These are phyloP conservation scores for Cisticola juncidis DNA, from an alignment of 2,113 vertebrate species.

Conservation along the genomic window DNA sequence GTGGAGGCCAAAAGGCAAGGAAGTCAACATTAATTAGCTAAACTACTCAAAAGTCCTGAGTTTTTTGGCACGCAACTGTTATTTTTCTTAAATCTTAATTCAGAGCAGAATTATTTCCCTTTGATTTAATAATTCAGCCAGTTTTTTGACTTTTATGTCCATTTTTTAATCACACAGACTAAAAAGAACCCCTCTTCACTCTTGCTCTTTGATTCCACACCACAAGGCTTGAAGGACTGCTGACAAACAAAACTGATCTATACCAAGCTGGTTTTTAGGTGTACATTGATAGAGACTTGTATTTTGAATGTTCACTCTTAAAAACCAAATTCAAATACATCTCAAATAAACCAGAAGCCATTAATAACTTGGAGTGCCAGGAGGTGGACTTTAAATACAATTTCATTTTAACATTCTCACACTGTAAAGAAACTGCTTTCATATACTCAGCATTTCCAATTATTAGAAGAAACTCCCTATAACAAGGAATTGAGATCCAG, in stretches of 20 bases:
- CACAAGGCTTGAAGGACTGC: background rate
- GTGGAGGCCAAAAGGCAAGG: background rate
- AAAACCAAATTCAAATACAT: background rate
- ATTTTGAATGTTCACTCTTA: background rate
- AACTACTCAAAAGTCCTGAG: background rate
- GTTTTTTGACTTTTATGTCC: background rate
- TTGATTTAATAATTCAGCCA: no score
- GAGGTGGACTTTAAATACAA: background rate
- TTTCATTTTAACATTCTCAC: background rate
- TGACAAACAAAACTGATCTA: background rate
- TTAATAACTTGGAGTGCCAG: background rate
- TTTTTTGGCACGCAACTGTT: background rate
- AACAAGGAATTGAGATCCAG: background rate
- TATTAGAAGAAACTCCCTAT: background rate
- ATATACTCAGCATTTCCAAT: background rate
- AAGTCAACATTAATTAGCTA: background rate
- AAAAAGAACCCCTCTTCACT: background rate
- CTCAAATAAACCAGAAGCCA: background rate
- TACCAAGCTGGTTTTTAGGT: background rate
- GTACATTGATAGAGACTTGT: background rate
- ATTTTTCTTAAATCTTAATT: background rate
- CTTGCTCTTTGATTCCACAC: background rate
- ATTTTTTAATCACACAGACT: background rate
- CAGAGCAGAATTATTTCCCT: no score
- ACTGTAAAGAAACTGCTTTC: background rate